Conservation (phyloP, 2,797 vertebrate species). For the Hybognathus amarus region DNA sequence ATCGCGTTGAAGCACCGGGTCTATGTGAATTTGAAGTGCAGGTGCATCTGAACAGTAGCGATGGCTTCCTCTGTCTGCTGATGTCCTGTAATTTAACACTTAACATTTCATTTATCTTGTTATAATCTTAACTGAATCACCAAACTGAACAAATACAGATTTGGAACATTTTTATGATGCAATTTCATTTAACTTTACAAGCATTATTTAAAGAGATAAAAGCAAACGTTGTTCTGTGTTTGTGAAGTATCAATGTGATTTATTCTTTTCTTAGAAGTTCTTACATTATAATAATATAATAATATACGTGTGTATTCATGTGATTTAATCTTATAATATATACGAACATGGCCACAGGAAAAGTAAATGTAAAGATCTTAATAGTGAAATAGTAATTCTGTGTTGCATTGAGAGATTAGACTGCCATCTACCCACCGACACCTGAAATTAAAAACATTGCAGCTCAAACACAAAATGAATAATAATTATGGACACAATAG, state of each 20-base stretch:
- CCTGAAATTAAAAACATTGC: not conserved
- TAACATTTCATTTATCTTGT: not conserved
- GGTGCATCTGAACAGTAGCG: constrained; percentile 63
- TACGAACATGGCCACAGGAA: no score
- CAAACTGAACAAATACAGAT: not conserved
- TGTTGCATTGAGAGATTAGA: not conserved
- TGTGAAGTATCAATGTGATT: not conserved
- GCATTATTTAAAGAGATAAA: not conserved
- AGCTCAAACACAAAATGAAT: not conserved
- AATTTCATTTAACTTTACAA: not conserved
- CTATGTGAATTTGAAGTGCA: constrained; percentile 60
- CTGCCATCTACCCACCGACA: not conserved
- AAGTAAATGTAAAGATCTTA: not conserved
- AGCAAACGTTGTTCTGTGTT: not conserved
- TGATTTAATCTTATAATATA: no score
- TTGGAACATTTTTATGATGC: not conserved
- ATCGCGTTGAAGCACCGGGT: constrained; percentile 53
- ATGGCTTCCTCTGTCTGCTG: not conserved
- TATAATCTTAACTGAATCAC: not conserved
- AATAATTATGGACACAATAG: not conserved
- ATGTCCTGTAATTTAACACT: not conserved
- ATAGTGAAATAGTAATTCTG: not conserved
- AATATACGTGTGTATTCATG: not conserved
- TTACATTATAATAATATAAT: not conserved
- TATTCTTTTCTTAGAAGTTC: not conserved